Percentiles rank a stretch among this genome's conserved stretches.
Conservation (phyloP, 2,888 invertebrate genomes). For the Priocnemis perturbator region DNA sequence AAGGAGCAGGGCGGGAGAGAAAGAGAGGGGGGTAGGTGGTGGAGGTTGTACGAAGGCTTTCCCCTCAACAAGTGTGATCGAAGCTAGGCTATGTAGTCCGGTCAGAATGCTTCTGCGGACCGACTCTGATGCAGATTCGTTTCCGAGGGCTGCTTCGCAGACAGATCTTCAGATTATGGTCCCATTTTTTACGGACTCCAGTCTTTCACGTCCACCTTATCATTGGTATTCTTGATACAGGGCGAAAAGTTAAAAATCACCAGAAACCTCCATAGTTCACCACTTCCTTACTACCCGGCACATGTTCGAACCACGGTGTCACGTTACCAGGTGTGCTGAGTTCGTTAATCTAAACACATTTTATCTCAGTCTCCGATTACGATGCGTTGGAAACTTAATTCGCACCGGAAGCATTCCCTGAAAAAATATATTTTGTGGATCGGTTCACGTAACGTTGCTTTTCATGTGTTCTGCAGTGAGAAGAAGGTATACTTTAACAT, state of each 20-base stretch:
- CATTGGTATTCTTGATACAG: too few species aligned
- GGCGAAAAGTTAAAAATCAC: too few species aligned
- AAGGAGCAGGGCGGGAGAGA: slow-evolving; percentile 34
- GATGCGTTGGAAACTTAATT: slow-evolving; percentile 37
- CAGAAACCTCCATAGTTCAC: too few species aligned
- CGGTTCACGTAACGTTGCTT: too few species aligned
- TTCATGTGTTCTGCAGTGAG: too few species aligned
- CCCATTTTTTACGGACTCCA: neutral
- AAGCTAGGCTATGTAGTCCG: slow-evolving; percentile 56
- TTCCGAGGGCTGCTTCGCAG: neutral
- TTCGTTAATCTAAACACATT: slow-evolving; percentile 44
- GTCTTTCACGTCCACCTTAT: neutral
- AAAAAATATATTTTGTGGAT: too few species aligned
- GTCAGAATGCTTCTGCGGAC: slow-evolving; percentile 47
- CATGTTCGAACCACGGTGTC: too few species aligned
- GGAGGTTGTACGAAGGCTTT: slow-evolving; percentile 42
- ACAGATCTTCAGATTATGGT: too few species aligned
- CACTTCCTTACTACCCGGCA: too few species aligned
- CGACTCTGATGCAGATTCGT: slow-evolving; percentile 7
- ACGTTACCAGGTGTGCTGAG: slow-evolving; percentile 14
- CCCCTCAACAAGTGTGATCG: slow-evolving; percentile 69
- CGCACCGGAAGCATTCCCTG: neutral
- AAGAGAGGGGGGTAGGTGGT: slow-evolving; percentile 31
- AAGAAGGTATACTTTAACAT: too few species aligned
- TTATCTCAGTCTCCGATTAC: slow-evolving; percentile 41